A percentile compares a stretch with the other conserved stretches of the same genome.
Evolutionary conservation across 2,113 vertebrate genomes (phyloP).

Genomic region (Rana temporaria): DNA sequence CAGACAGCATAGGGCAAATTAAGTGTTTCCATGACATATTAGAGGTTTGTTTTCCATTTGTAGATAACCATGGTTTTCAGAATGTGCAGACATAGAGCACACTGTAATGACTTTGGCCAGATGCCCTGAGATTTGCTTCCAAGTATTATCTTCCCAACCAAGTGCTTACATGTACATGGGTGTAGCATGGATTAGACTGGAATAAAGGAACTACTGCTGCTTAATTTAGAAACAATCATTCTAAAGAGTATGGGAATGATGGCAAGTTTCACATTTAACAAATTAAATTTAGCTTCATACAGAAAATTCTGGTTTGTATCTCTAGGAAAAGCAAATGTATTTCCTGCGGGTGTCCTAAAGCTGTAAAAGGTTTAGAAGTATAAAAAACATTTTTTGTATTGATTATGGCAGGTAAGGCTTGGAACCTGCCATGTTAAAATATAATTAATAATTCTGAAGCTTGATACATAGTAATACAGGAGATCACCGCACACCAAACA

Average conservation of each 20-base stretch:
- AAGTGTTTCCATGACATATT: conserved; percentile 74
- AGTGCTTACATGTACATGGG: conserved; percentile 10
- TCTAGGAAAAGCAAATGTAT: too few relatives aligned
- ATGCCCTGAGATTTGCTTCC: conserved; percentile 69
- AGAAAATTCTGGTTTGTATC: neutral
- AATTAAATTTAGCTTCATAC: neutral
- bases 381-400: too few relatives aligned
- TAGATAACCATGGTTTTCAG: conserved; percentile 58
- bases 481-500: too few relatives aligned
- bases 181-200: neutral
- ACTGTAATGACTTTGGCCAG: conserved; percentile 65
- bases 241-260: neutral
- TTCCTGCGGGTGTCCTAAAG: too few relatives aligned
- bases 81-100: conserved; percentile 61
- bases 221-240: neutral
- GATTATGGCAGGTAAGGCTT: too few relatives aligned
- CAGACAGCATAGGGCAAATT: conserved; percentile 64
- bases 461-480: too few relatives aligned
- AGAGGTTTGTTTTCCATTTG: conserved; percentile 44
- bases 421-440: too few relatives aligned
- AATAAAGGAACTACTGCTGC: neutral
- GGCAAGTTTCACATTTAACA: neutral
- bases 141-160: conserved; percentile 65
- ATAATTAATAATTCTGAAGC: too few relatives aligned
- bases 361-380: too few relatives aligned